A percentile compares a stretch with the other conserved stretches of the same genome.
These are phyloP conservation scores for Drosophila repletoides DNA, from an alignment of 1,140 invertebrate species.

Conservation along the genomic window DNA sequence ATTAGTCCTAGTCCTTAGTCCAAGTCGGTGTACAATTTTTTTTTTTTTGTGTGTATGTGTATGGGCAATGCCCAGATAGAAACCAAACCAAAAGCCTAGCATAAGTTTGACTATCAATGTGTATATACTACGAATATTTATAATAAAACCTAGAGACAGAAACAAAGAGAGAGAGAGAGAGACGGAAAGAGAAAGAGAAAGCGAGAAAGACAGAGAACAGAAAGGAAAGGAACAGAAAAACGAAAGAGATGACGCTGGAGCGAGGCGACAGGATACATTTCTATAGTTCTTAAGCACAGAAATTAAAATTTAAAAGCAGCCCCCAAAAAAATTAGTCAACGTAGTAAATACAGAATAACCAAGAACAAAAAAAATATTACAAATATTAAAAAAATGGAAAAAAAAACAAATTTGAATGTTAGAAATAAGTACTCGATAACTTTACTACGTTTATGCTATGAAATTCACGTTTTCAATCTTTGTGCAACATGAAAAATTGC, in stretches of 20 bases:
- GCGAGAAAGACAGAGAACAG: background rate
- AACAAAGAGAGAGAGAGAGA: background rate
- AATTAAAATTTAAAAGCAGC: conserved; percentile 34
- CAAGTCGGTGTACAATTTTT: conserved; percentile 20
- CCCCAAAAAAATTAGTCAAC: conserved; percentile 50
- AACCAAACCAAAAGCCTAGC: conserved; percentile 12
- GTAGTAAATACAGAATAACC: conserved; percentile 24
- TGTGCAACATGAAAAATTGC: background rate
- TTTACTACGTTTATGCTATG: conserved; percentile 15
- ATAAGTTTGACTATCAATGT: conserved; percentile 51
- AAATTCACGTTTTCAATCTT: background rate
- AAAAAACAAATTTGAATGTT: conserved; percentile 16
- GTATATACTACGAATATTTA: conserved; percentile 15
- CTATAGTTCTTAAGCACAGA: conserved; percentile 56
- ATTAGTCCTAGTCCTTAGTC: conserved; percentile 26
- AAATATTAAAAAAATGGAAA: background rate
- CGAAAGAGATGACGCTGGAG: background rate
- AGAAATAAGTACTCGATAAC: conserved; percentile 30
- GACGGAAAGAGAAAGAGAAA: background rate
- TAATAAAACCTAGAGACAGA: background rate
- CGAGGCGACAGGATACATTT: conserved; percentile 48
- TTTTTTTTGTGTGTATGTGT: too few species aligned
- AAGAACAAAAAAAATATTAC: conserved; percentile 1
- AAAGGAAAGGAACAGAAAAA: background rate
- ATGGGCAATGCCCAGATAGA: conserved; percentile 4